A percentile compares a stretch with the other conserved stretches of the same genome.
phyloP scores from a whole-genome alignment of 1,140 invertebrate genomes.

The Diprion similis region DNA sequence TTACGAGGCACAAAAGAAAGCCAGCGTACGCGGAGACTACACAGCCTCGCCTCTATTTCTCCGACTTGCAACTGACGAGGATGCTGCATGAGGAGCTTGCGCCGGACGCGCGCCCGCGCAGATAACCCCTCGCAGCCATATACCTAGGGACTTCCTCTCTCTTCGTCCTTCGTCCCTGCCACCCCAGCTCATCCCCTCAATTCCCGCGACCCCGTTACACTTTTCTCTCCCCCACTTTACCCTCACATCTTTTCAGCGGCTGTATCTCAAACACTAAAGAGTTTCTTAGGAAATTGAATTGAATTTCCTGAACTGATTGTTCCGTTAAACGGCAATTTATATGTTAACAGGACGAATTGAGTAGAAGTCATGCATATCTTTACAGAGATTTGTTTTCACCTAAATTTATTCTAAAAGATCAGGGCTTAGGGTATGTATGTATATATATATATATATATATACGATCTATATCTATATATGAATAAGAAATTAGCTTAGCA shows the following conservation, averaged over 20 bases:
- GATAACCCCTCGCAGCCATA: conserved; percentile 34
- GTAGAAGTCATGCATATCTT: conserved; percentile 46
- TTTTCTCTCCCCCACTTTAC: conserved; percentile 31
- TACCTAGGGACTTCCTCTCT: conserved; percentile 20
- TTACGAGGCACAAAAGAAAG: neutral
- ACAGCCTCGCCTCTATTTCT: conserved; percentile 49
- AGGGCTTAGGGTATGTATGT: no score
- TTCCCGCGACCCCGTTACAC: conserved; percentile 16
- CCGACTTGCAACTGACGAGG: conserved; percentile 57
- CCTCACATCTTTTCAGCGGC: conserved; percentile 45
- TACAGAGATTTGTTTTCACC: conserved; percentile 10
- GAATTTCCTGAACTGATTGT: conserved; percentile 49
- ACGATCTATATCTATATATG: no score
- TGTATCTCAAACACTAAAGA: conserved; percentile 53
- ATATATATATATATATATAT: no score
- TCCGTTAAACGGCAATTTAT: conserved; percentile 53
- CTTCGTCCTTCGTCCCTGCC: conserved; percentile 31
- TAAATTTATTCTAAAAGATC: conserved; percentile 26
- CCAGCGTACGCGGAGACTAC: neutral
- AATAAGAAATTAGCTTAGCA: no score
- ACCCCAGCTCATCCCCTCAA: conserved; percentile 18
- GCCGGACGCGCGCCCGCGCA: conserved; percentile 54
- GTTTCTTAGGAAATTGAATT: conserved; percentile 56
- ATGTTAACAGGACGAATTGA: conserved; percentile 52
- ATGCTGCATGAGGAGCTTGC: conserved; percentile 58